These are phyloP conservation scores for Hirundichthys speculiger DNA, from an alignment of 2,113 vertebrate species.

Conservation along the genomic window DNA sequence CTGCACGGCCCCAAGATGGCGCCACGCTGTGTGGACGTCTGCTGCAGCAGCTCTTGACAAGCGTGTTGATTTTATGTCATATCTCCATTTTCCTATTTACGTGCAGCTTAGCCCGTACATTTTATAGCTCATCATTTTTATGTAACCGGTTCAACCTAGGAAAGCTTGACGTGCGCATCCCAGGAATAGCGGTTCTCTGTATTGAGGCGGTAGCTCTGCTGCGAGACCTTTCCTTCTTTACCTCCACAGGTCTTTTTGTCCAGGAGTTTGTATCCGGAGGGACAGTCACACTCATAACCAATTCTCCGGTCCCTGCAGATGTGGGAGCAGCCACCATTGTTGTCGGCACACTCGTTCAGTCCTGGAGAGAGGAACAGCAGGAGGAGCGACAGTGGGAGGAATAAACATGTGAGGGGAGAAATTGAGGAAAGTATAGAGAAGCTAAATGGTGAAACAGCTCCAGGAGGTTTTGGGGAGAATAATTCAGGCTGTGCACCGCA, in stretches of 20 bases:
- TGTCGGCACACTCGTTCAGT: slow-evolving; percentile 84
- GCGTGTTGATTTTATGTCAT: no score
- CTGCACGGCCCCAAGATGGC: no score
- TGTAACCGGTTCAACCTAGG: no score
- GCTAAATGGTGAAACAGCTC: slow-evolving; percentile 29
- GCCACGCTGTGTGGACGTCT: no score
- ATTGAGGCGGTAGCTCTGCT: background rate
- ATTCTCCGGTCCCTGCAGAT: slow-evolving; percentile 92
- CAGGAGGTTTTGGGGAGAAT: slow-evolving; percentile 18
- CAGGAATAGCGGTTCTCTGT: background rate
- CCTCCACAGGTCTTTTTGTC: slow-evolving; percentile 98
- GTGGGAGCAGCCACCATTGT: slow-evolving; percentile 97
- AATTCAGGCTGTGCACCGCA: background rate
- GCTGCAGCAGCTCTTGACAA: no score
- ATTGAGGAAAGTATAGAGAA: slow-evolving; percentile 9
- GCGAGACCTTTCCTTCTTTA: slow-evolving; percentile 60
- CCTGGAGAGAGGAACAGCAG: slow-evolving; percentile 50
- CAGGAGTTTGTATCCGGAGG: slow-evolving; percentile 91
- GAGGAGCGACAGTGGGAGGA: slow-evolving; percentile 7
- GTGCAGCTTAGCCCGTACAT: no score
- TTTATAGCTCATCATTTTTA: no score
- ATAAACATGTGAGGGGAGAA: slow-evolving; percentile 14
- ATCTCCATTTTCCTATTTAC: no score
- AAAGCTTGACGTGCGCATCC: background rate
- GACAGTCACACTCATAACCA: slow-evolving; percentile 93